Evolutionary conservation across 1,140 invertebrate species (phyloP).

Genomic region (Euura saliciscinereae): DNA sequence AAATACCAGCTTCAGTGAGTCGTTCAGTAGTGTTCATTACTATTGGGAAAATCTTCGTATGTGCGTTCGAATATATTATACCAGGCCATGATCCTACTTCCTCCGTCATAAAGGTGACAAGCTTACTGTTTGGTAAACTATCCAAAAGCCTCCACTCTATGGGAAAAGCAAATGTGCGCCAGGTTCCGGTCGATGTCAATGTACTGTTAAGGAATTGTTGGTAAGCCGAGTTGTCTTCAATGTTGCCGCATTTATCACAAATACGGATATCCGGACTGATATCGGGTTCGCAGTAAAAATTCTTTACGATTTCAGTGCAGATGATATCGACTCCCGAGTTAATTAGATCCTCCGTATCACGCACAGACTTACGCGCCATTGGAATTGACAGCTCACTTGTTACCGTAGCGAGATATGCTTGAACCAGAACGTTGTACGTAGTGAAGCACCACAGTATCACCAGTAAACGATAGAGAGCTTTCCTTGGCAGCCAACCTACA

Average conservation of each 20-base stretch:
- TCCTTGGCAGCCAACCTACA: conserved; percentile 26
- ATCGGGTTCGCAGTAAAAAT: neutral
- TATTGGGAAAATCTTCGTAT: conserved; percentile 1
- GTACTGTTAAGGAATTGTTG: neutral
- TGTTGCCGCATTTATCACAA: neutral
- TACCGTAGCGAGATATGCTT: conserved; percentile 29
- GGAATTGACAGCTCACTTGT: conserved; percentile 29
- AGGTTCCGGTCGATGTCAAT: neutral
- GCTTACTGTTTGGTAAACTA: neutral
- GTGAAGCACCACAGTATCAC: conserved; percentile 26
- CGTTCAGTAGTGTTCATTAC: conserved; percentile 26
- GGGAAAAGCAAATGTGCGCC: neutral
- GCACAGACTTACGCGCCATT: conserved; percentile 20
- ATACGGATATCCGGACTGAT: too few species aligned
- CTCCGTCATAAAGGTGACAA: neutral
- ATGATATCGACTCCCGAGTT: conserved; percentile 26
- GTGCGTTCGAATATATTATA: neutral
- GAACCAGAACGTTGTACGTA: conserved; percentile 32
- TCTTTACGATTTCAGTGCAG: conserved; percentile 21
- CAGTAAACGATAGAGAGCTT: conserved; percentile 24
- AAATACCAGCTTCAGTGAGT: conserved; percentile 24
- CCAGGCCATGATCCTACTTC: neutral
- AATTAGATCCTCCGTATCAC: conserved; percentile 25
- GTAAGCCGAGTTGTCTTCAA: neutral
- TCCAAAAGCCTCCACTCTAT: neutral